Evolutionary conservation across 2,113 vertebrate genomes (phyloP), one percentile per base, ranked within the genome.

Genomic region (Pteronura brasiliensis): DNA sequence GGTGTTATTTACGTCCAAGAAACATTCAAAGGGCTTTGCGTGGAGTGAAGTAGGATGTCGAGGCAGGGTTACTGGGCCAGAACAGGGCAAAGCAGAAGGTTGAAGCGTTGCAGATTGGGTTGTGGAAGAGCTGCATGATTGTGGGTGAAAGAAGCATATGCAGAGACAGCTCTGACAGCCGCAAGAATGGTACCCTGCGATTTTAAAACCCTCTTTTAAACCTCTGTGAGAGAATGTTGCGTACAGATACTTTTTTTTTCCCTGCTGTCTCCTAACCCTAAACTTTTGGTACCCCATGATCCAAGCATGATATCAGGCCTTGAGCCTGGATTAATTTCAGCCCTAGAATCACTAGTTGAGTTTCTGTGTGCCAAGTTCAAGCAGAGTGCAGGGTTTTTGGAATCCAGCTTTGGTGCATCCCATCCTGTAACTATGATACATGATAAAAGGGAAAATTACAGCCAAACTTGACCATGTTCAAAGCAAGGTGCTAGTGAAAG

Each of bases 351-450:
- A 93, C 97, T 98, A 97, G 96, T 85, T 97, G 97, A 98, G 97
- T 97, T 98, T 98, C 97, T 98, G 93, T 97, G 98, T 97, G 97
- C 98, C 95, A 98, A 99, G 99, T 99, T 99, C 99, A 99, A 98
- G 98, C 96, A 99, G 98, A 99, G 99, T 99, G 98, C 99, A 99
- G 93, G 80, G 57, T 39, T 97, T 97, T 97, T 97, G 98, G 97
- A 98, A 98, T 98, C 95, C 93, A 93, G 3, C 98, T 98, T 97
- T 97, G 95, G 98, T 98, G 97, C 97, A 97, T 98, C 98, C 97
- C 98, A 98, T 98, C 96, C 97, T 98, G 98, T 98, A 98, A 98
- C 97, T 98, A 97, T 99, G 99, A 99, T 99, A 98, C 98, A 98
- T 98, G 98, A 99, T 99, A 99, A 99, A 98, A 98, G 97, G 97